A percentile compares a stretch with the other conserved stretches of the same genome.
These are phyloP conservation scores for Glaucidium brasilianum DNA, from an alignment of 2,113 vertebrate species.

Conservation along the genomic window DNA sequence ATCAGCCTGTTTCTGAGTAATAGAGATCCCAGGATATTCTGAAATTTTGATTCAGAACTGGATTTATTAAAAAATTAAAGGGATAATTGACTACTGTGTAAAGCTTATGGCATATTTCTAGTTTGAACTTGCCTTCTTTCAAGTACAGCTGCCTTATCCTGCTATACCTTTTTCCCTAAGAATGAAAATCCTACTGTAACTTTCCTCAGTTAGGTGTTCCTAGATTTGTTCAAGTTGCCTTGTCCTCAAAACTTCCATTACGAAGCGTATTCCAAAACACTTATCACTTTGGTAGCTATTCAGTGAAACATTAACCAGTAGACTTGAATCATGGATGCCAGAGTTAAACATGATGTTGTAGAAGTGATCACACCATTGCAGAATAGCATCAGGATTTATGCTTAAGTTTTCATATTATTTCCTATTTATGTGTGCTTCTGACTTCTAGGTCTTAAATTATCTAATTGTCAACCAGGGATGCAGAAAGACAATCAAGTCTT, in stretches of 20 bases:
- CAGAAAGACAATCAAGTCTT: not conserved
- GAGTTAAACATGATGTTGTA: not conserved
- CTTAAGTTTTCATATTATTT: not conserved
- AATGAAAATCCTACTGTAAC: not conserved
- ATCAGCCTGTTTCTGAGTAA: not conserved
- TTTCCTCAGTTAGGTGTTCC: not conserved
- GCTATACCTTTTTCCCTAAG: not conserved
- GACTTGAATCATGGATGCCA: not conserved
- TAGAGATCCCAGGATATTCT: not conserved
- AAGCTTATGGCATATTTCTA: not conserved
- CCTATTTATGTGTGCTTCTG: not conserved
- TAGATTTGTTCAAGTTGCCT: not conserved
- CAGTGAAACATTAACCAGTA: not conserved
- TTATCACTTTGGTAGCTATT: not conserved
- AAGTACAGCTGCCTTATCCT: not conserved
- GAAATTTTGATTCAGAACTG: not conserved
- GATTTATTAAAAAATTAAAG: not conserved
- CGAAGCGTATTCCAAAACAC: not conserved
- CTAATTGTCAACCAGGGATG: not conserved
- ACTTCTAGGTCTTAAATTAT: not conserved
- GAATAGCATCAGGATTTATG: not conserved
- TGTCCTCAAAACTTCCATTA: not conserved
- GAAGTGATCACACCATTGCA: not conserved
- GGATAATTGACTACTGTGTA: not conserved
- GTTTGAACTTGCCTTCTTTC: not conserved